Percentiles rank a stretch among this genome's conserved stretches.
Conservation (phyloP, 2,888 invertebrate species). For the Pseudeuparius sepicola region DNA sequence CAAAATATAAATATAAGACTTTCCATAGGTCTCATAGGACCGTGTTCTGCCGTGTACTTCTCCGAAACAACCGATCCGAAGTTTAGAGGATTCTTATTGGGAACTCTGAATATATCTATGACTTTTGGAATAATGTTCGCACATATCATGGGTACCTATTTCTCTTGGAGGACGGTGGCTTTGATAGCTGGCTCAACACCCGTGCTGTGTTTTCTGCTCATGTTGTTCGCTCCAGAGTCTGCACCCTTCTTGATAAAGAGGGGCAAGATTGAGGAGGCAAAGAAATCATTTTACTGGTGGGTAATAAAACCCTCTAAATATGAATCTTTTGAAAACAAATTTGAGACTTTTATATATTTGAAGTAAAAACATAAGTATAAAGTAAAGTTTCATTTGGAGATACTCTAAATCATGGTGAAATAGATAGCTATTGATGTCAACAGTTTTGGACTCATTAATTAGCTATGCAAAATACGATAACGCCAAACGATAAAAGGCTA, state of each 20-base stretch:
- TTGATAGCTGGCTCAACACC: slow-evolving; percentile 37
- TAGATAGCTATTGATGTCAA: too few species aligned
- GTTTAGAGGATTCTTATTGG: slow-evolving; percentile 43
- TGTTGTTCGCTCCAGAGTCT: slow-evolving; percentile 51
- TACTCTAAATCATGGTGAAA: too few species aligned
- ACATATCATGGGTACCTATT: slow-evolving; percentile 53
- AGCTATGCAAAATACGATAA: too few species aligned
- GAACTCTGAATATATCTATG: slow-evolving; percentile 51
- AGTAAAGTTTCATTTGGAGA: too few species aligned
- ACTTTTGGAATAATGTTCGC: slow-evolving; percentile 52
- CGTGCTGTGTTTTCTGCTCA: slow-evolving; percentile 41
- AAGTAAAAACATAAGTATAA: too few species aligned
- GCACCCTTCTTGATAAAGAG: slow-evolving; percentile 56
- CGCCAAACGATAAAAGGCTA: too few species aligned
- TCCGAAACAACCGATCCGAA: slow-evolving; percentile 41
- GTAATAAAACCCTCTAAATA: too few species aligned
- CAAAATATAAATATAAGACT: slow-evolving; percentile 10
- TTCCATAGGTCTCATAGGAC: slow-evolving; percentile 42
- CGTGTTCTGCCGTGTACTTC: slow-evolving; percentile 24
- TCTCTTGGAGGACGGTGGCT: slow-evolving; percentile 44
- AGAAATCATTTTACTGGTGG: slow-evolving; percentile 44
- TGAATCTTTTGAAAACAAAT: too few species aligned
- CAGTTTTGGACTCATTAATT: too few species aligned
- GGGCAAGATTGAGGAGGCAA: slow-evolving; percentile 46
- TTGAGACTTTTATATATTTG: too few species aligned